Conservation (phyloP, 2,113 vertebrate species). For the Jaculus jaculus region DNA sequence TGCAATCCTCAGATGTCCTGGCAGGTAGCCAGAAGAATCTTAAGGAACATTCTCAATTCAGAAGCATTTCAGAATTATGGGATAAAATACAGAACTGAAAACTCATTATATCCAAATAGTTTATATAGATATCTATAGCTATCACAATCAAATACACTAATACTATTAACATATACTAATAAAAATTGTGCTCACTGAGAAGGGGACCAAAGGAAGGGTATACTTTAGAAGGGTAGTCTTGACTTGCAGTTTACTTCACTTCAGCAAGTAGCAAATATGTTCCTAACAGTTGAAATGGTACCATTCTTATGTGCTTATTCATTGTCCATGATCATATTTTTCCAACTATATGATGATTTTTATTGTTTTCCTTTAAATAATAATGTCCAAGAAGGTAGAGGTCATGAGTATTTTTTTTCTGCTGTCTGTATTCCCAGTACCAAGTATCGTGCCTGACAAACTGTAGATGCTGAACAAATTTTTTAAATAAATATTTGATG, state of each 20-base stretch:
- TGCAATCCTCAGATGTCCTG: not conserved
- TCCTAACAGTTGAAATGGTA: not conserved
- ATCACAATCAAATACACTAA: not conserved
- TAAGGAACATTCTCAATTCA: not conserved
- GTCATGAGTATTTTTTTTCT: not conserved
- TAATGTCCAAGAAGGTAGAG: not conserved
- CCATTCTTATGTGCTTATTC: not conserved
- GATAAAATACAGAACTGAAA: not conserved
- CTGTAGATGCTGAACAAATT: conserved; percentile 7
- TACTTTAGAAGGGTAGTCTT: not conserved
- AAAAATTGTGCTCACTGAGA: not conserved
- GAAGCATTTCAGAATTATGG: not conserved
- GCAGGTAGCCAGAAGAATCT: not conserved
- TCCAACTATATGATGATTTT: not conserved
- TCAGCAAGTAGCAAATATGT: not conserved
- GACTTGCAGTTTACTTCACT: not conserved
- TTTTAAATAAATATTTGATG: conserved; percentile 2
- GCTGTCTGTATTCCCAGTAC: not conserved
- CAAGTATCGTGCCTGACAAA: not conserved
- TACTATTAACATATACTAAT: not conserved
- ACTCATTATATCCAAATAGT: not conserved
- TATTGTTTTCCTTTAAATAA: not conserved
- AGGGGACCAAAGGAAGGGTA: not conserved
- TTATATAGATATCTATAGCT: not conserved
- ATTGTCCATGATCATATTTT: not conserved